A percentile compares a stretch with the other conserved stretches of the same genome.
phyloP scores from a whole-genome alignment of 2,797 vertebrate species.

The Propithecus perrieri region DNA sequence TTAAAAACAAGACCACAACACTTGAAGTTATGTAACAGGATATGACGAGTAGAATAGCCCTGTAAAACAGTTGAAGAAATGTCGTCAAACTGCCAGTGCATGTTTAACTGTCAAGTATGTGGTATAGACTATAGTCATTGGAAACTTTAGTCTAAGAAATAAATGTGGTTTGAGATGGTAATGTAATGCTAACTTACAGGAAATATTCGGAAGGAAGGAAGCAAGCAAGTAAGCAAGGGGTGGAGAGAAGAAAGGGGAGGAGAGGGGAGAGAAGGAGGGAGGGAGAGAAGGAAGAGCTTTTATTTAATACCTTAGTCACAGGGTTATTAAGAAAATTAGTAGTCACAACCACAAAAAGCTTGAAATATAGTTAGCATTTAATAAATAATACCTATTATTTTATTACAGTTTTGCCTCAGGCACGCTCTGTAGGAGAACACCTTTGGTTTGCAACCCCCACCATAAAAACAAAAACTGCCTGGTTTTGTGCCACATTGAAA shows the following conservation, averaged over 20 bases:
- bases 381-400: not conserved
- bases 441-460: not conserved
- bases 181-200: not conserved
- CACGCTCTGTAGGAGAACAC: not conserved
- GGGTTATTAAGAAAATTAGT: not conserved
- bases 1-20: not conserved
- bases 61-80: not conserved
- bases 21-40: not conserved
- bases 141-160: not conserved
- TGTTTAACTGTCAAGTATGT: not conserved
- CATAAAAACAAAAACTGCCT: not conserved
- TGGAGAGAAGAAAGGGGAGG: not conserved
- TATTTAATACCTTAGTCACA: not conserved
- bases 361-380: not conserved
- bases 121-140: rapidly evolving
- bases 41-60: not conserved
- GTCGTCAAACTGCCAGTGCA: not conserved
- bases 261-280: rapidly evolving
- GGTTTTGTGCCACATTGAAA: not conserved
- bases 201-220: not conserved
- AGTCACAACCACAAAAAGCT: not conserved
- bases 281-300: not conserved
- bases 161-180: not conserved
- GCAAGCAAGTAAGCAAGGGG: rapidly evolving
- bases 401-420: not conserved